phyloP scores from a whole-genome alignment of 2,113 vertebrate species.

The Conger conger region DNA sequence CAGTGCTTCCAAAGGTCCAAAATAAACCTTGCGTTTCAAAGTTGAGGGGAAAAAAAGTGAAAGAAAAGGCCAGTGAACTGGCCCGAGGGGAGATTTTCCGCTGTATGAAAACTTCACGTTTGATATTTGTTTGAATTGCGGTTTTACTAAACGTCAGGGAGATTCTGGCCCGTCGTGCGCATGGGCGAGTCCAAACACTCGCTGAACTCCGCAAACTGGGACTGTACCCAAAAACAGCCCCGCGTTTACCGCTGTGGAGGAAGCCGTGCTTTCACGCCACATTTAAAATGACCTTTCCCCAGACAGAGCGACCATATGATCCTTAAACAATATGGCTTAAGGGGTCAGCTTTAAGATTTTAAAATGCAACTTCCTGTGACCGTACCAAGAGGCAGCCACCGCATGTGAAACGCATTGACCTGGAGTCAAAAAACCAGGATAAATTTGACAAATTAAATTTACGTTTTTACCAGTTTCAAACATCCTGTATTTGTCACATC shows the following conservation, averaged over 20 bases:
- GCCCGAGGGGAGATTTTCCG: not conserved
- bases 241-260: not conserved
- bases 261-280: not conserved
- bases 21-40: not conserved
- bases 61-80: not conserved
- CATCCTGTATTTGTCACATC: no score
- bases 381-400: not conserved
- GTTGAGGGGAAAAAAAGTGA: not conserved
- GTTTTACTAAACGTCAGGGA: not conserved
- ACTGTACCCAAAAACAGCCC: not conserved
- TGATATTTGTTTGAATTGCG: not conserved
- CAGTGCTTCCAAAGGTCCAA: not conserved
- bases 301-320: not conserved
- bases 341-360: not conserved
- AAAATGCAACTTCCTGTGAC: not conserved
- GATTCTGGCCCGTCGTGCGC: not conserved
- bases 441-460: no score
- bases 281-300: not conserved
- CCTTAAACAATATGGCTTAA: not conserved
- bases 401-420: not conserved
- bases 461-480: no score
- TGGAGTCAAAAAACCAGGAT: no score
- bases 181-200: not conserved
- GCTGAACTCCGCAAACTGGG: not conserved
- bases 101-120: not conserved